Evolutionary conservation across 2,113 vertebrate species (phyloP).

Genomic region (Pseudopipra pipra): DNA sequence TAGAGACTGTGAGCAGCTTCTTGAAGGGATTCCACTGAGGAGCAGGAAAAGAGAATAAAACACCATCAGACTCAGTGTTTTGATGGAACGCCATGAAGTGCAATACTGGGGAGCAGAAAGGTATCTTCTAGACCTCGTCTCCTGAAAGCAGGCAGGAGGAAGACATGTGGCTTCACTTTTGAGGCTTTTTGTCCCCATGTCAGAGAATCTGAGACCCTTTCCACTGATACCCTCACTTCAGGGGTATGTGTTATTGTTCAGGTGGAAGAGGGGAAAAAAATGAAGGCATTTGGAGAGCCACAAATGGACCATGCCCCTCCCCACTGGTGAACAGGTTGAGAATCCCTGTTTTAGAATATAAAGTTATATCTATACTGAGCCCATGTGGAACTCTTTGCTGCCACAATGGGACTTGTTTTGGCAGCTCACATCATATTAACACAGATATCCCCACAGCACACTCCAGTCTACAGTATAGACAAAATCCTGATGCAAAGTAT

Average conservation of each 20-base stretch:
- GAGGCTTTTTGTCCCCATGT: background rate
- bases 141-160: background rate
- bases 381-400: background rate
- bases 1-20: background rate
- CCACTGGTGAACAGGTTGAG: slow-evolving; percentile 24
- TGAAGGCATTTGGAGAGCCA: background rate
- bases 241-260: background rate
- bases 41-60: background rate
- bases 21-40: background rate
- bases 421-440: background rate
- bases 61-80: background rate
- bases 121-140: background rate
- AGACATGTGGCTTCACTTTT: background rate
- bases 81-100: background rate
- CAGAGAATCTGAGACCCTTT: background rate
- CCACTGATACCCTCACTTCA: background rate
- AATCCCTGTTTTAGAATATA: slow-evolving; percentile 39
- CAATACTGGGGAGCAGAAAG: background rate
- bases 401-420: background rate
- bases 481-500: background rate
- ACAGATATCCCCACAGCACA: background rate
- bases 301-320: background rate
- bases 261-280: rapidly evolving
- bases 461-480: background rate
- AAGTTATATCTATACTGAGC: background rate